Conservation (phyloP, 2,113 vertebrate species). For the Alexandromys fortis region DNA sequence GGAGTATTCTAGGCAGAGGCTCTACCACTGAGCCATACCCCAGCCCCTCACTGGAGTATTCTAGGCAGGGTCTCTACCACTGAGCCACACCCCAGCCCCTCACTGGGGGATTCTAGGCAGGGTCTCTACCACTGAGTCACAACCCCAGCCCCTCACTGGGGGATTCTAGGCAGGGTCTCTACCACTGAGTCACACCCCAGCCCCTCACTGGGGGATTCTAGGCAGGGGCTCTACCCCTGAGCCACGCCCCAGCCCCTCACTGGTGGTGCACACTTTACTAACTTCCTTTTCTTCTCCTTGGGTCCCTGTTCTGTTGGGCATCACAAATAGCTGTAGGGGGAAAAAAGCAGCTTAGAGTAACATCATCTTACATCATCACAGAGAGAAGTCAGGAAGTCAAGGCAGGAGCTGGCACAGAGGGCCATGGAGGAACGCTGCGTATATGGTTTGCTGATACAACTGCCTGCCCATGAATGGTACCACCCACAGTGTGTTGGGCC, state of each 20-base stretch:
- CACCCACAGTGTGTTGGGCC: background rate
- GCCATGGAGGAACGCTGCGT: background rate
- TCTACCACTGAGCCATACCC: background rate
- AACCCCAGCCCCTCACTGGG: background rate
- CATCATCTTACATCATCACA: background rate
- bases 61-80: background rate
- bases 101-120: background rate
- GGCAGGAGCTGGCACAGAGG: background rate
- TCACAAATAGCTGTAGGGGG: background rate
- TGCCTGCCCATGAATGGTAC: no score
- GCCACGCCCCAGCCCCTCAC: background rate
- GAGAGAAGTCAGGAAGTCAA: background rate
- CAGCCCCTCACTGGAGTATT: background rate
- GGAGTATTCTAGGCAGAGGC: background rate
- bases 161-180: background rate
- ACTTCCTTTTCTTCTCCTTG: background rate
- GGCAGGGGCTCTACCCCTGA: background rate
- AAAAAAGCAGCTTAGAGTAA: background rate
- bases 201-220: background rate
- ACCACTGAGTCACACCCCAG: background rate
- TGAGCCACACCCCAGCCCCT: background rate
- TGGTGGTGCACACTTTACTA: no score
- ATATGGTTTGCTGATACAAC: background rate
- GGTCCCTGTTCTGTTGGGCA: fast-evolving
- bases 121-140: background rate